phyloP scores from a whole-genome alignment of 2,888 invertebrate species.

The Synanthedon formicaeformis region DNA sequence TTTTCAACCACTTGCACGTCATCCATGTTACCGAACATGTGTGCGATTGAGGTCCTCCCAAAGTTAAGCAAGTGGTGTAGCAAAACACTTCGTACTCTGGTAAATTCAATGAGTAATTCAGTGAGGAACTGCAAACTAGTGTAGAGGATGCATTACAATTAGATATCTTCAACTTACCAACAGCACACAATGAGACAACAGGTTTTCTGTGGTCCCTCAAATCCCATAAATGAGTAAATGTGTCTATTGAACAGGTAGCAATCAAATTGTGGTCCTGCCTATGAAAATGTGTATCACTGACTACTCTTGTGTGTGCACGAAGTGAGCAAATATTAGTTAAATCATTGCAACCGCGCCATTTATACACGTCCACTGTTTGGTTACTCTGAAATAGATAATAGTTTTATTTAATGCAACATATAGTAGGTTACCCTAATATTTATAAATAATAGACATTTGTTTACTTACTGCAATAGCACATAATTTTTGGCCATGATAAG shows the following conservation, averaged over 20 bases:
- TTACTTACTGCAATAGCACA: slow-evolving; percentile 86
- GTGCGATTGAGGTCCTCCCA: background rate
- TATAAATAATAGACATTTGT: background rate
- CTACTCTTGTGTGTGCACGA: slow-evolving; percentile 85
- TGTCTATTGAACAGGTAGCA: slow-evolving; percentile 92
- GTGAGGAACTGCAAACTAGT: background rate
- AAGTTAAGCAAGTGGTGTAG: too few relatives aligned
- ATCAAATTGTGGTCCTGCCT: slow-evolving; percentile 64
- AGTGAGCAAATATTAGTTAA: slow-evolving; percentile 79
- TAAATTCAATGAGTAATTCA: background rate
- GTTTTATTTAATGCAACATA: background rate
- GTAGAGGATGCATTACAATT: background rate
- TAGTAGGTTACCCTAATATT: background rate
- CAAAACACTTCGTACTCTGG: background rate
- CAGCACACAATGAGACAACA: slow-evolving; percentile 85
- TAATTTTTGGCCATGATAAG: slow-evolving; percentile 78
- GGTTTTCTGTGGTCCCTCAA: slow-evolving; percentile 87
- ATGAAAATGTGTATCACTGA: slow-evolving; percentile 95
- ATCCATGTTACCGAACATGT: too few relatives aligned
- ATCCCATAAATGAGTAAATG: slow-evolving; percentile 95
- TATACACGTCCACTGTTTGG: slow-evolving; percentile 87
- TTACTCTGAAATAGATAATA: slow-evolving; percentile 74
- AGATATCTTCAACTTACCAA: slow-evolving; percentile 70
- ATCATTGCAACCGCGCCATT: slow-evolving; percentile 79
- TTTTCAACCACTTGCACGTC: too few relatives aligned